phyloP scores from a whole-genome alignment of 2,888 invertebrate genomes.

The Chaetoderma sp. region DNA sequence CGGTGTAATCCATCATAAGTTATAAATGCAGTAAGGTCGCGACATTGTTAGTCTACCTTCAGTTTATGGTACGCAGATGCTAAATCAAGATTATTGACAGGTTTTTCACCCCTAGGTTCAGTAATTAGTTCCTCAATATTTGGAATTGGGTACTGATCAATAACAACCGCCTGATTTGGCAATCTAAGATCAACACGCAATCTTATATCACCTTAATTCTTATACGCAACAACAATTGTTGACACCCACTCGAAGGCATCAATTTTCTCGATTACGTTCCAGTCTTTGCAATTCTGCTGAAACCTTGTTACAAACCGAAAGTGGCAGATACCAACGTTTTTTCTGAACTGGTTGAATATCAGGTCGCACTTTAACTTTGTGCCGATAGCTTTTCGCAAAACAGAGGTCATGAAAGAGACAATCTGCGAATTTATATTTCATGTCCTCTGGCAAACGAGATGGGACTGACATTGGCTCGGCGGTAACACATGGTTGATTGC shows the following conservation, averaged over 20 bases:
- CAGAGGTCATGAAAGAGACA: not conserved
- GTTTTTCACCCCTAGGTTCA: not conserved
- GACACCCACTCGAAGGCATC: conserved; percentile 3
- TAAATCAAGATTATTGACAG: not conserved
- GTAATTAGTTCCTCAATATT: not conserved
- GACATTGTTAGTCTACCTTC: not conserved
- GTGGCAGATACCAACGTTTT: not conserved
- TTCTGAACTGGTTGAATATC: not conserved
- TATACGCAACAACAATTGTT: not conserved
- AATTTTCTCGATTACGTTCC: not conserved
- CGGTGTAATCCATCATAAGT: not conserved
- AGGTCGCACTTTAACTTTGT: not conserved
- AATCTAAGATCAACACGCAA: not conserved
- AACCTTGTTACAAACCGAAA: not conserved
- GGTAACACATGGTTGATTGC: too few species aligned
- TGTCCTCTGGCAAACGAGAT: too few species aligned
- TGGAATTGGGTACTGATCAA: not conserved
- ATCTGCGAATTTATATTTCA: too few species aligned
- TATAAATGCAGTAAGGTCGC: not conserved
- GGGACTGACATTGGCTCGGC: too few species aligned
- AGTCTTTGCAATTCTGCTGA: not conserved
- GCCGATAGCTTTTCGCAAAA: not conserved
- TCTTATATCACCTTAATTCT: not conserved
- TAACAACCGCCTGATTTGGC: not conserved
- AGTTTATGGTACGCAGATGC: not conserved